Evolutionary conservation across 2,797 vertebrate genomes (phyloP).

Genomic region (Poecilia picta): DNA sequence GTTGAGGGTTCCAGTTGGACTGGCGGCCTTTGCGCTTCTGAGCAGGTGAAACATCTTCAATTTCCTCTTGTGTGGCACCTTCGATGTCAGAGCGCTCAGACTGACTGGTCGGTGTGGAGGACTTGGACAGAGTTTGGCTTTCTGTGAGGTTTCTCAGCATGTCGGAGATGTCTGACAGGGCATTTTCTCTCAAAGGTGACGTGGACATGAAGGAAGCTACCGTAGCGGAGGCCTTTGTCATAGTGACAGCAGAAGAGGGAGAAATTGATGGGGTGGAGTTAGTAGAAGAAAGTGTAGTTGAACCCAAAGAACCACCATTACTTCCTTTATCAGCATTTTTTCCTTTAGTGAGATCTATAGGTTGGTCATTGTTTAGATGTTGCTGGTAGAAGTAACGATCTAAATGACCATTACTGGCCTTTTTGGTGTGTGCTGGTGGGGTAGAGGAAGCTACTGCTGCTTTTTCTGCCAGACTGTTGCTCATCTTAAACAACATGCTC

Average conservation of each 20-base stretch:
- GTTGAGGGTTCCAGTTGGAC: constrained; percentile 99
- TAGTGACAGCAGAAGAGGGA: constrained; percentile 89
- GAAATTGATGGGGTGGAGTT: constrained; percentile 92
- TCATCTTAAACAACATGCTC: constrained; percentile 99
- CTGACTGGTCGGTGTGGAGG: constrained; percentile 96
- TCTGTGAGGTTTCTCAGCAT: constrained; percentile 99
- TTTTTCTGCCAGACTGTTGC: constrained; percentile 98
- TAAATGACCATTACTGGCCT: constrained; percentile 87
- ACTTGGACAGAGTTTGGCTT: constrained; percentile 93
- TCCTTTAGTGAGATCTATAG: constrained; percentile 98
- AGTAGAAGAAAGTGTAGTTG: constrained; percentile 89
- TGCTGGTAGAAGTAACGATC: constrained; percentile 97
- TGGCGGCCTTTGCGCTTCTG: constrained; percentile 99
- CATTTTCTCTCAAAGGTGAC: constrained; percentile 97
- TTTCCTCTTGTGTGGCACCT: constrained; percentile 91
- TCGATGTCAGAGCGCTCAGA: constrained; percentile 97
- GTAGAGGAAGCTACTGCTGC: constrained; percentile 91
- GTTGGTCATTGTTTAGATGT: constrained; percentile 87
- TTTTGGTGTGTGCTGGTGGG: constrained; percentile 93
- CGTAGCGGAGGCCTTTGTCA: constrained; percentile 95
- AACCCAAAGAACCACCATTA: constrained; percentile 90
- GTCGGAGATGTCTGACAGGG: constrained; percentile 98
- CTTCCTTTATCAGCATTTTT: constrained; percentile 90
- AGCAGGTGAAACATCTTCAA: constrained; percentile 93
- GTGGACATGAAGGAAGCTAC: constrained; percentile 97